A percentile compares a stretch with the other conserved stretches of the same genome.
These are phyloP conservation scores for Thyatira batis DNA, from an alignment of 2,888 invertebrate species.

Conservation along the genomic window DNA sequence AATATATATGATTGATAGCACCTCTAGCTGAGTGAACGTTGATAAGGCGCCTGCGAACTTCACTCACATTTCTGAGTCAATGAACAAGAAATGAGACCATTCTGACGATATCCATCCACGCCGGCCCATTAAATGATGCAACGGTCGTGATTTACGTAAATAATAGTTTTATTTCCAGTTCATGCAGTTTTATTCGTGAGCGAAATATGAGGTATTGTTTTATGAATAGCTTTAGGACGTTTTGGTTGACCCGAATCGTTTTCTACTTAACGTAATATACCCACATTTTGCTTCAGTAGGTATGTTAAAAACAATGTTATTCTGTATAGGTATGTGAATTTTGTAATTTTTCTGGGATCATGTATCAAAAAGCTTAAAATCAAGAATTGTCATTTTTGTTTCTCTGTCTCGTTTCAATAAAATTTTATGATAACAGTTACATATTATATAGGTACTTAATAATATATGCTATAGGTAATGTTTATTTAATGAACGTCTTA, in stretches of 20 bases:
- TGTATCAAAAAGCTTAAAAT: too few species aligned
- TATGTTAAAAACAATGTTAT: too few species aligned
- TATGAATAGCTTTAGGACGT: not conserved
- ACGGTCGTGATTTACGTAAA: conserved; percentile 6
- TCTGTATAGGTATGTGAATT: too few species aligned
- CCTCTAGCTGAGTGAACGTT: conserved; percentile 6
- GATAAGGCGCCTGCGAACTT: conserved; percentile 16
- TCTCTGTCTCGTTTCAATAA: too few species aligned
- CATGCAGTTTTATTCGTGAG: not conserved
- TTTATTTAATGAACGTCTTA: too few species aligned
- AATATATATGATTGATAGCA: conserved; percentile 13
- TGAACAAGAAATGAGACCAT: conserved; percentile 33
- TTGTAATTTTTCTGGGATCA: too few species aligned
- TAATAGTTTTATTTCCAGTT: conserved; percentile 4
- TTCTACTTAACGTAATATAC: not conserved
- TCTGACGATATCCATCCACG: conserved; percentile 3
- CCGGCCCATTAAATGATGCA: conserved; percentile 17
- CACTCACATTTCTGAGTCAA: conserved; percentile 28
- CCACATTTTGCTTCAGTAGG: not conserved
- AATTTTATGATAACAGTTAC: too few species aligned
- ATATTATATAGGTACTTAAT: too few species aligned
- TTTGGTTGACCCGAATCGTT: not conserved
- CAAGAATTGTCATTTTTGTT: too few species aligned
- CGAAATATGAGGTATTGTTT: not conserved
- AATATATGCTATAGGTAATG: too few species aligned